Conservation (phyloP, 2,888 invertebrate genomes). For the Megalurothrips usitatus region DNA sequence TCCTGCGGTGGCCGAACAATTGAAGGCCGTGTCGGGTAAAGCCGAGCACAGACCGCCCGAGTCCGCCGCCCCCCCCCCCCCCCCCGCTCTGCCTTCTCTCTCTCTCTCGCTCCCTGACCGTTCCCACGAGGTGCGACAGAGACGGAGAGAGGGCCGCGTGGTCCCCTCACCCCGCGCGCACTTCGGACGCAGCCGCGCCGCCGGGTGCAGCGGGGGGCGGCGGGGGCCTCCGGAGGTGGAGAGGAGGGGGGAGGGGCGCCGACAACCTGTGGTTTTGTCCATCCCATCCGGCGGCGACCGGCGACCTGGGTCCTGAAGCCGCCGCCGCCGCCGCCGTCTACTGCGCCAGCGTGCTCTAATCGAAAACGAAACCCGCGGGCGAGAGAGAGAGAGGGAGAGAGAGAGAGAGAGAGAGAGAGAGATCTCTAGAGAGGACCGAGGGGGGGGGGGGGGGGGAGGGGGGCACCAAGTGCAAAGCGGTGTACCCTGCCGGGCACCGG, state of each 20-base stretch:
- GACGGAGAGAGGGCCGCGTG: no score
- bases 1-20: constrained; percentile 25
- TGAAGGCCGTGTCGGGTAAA: neutral
- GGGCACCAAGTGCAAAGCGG: neutral
- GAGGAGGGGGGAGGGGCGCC: neutral
- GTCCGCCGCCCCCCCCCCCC: no score
- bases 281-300: neutral
- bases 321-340: neutral
- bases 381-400: constrained; percentile 1
- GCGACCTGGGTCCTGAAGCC: neutral
- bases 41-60: neutral
- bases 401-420: neutral
- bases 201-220: neutral
- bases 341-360: no score
- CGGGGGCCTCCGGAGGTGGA: neutral
- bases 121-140: neutral
- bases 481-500: neutral
- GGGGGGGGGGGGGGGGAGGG: neutral
- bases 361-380: neutral
- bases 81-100: no score
- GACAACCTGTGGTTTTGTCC: neutral
- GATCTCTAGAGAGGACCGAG: neutral
- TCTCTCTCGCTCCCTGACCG: no score
- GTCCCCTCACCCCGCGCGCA: neutral
- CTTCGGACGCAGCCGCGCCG: neutral